Evolutionary conservation across 2,888 invertebrate species (phyloP).

Genomic region (Seira ritae): DNA sequence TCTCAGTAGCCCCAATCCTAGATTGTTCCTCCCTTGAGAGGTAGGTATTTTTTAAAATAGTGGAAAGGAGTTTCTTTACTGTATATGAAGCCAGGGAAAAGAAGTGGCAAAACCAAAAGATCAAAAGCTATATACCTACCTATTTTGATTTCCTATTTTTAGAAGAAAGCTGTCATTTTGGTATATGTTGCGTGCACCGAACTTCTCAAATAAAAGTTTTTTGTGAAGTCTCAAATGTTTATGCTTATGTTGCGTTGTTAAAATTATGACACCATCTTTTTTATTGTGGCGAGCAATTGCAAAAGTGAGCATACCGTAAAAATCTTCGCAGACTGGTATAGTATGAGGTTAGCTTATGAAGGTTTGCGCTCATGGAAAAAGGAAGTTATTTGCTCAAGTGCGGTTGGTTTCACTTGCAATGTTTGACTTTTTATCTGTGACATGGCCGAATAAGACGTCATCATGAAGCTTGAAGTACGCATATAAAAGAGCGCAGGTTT

Average conservation of each 20-base stretch:
- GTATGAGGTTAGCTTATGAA: not conserved
- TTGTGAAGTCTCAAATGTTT: not conserved
- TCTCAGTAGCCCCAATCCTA: not conserved
- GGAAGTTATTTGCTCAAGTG: constrained; percentile 1
- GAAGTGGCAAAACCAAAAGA: not conserved
- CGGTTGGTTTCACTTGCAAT: not conserved
- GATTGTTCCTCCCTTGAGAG: too few species aligned
- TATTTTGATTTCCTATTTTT: too few species aligned
- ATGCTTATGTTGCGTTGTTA: constrained; percentile 11
- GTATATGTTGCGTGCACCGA: not conserved
- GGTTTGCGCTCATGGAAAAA: not conserved
- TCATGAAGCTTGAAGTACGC: too few species aligned
- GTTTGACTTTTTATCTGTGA: not conserved
- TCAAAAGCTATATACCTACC: not conserved
- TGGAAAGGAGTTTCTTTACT: not conserved
- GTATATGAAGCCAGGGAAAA: not conserved
- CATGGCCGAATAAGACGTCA: not conserved
- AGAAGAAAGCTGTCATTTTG: not conserved
- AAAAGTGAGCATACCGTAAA: not conserved
- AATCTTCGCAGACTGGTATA: not conserved
- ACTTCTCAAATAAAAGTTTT: not conserved
- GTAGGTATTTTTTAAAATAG: not conserved
- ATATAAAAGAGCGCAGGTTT: not conserved
- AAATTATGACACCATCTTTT: not conserved
- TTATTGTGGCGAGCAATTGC: constrained; percentile 5